These are phyloP conservation scores for Elmis aenea DNA, from an alignment of 2,888 invertebrate genomes.

Conservation along the genomic window DNA sequence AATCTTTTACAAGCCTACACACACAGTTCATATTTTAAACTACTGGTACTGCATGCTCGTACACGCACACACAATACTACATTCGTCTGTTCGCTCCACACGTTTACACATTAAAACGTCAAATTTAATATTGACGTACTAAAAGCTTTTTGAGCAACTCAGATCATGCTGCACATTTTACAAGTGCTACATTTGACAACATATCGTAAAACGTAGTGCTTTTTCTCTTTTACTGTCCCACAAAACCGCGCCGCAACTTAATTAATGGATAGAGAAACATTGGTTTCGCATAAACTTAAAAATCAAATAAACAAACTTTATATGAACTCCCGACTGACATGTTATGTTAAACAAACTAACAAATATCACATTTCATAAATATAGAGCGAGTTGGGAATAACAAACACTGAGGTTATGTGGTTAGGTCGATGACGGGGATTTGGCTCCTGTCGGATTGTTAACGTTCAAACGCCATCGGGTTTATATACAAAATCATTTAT, in stretches of 20 bases:
- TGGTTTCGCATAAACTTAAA: slow-evolving; percentile 13
- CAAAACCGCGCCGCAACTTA: not conserved
- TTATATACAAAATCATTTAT: too few relatives aligned
- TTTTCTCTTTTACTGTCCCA: slow-evolving; percentile 7
- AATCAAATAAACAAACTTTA: slow-evolving; percentile 22
- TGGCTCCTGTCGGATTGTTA: too few relatives aligned
- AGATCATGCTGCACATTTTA: slow-evolving; percentile 20
- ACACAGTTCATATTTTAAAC: too few relatives aligned
- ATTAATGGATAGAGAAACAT: slow-evolving; percentile 9
- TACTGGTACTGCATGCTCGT: too few relatives aligned
- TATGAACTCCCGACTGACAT: slow-evolving; percentile 32
- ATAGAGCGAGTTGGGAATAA: slow-evolving; percentile 30
- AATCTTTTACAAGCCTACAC: too few relatives aligned
- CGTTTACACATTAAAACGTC: slow-evolving; percentile 33
- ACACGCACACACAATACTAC: too few relatives aligned
- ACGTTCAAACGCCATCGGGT: too few relatives aligned
- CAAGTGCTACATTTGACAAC: slow-evolving; percentile 15
- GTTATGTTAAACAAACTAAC: slow-evolving; percentile 38
- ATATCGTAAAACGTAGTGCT: slow-evolving; percentile 8
- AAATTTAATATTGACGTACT: slow-evolving; percentile 30
- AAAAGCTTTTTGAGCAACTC: slow-evolving; percentile 28
- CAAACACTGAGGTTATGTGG: slow-evolving; percentile 32
- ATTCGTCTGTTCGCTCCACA: too few relatives aligned
- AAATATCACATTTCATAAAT: slow-evolving; percentile 37
- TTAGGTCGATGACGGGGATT: slow-evolving; percentile 9